Evolutionary conservation across 2,113 vertebrate genomes (phyloP), one percentile per base, ranked within the genome.

Genomic region (Pan paniscus): DNA sequence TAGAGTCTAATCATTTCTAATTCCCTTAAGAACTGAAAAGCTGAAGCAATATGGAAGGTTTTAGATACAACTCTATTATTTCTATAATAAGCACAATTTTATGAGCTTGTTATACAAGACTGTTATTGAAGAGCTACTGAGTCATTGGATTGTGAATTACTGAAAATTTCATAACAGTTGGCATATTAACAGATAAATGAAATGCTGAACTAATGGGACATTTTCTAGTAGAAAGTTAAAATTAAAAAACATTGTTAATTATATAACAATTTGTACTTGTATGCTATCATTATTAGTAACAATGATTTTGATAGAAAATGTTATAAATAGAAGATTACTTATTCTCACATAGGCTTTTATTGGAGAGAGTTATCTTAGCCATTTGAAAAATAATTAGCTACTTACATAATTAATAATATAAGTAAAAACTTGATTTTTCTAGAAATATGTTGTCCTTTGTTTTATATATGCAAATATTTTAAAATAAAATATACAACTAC

Each of bases 1-100:
- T 98, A 98, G 98, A 98, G 92, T 95, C 95, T 98, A 98, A 98
- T 98, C 95, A 0, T 96, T 96, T 97, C 55, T 98, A 96, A 96
- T 88, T 98, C 97, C 95, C 89, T 9, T 0, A 30, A 85, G 98
- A 97, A 48, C 95, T 97, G 50, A 97, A 98, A 98, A 98, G 46
- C 96, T 98, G 91, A 98, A 97, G 97, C 81, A 98, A 98, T 98
- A 98, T 91, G 85, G 90, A 94, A 98, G 97, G 70, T 97, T 98
- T 98, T 97, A 97, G 97, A 97, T 98, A 98, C 97, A 96, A 92
- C 95, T 98, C 97, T 98, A 97, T 98, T 94, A 98, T 98, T 98
- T 97, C 98, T 98, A 97, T 98, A 98, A 97, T 97, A 98, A 98
- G 97, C 96, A 97, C 97, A 98, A 98, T 98, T 98, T 98, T 90